These are phyloP conservation scores for Neoseiulus cucumeris DNA, from an alignment of 1,140 invertebrate genomes.

Conservation along the genomic window DNA sequence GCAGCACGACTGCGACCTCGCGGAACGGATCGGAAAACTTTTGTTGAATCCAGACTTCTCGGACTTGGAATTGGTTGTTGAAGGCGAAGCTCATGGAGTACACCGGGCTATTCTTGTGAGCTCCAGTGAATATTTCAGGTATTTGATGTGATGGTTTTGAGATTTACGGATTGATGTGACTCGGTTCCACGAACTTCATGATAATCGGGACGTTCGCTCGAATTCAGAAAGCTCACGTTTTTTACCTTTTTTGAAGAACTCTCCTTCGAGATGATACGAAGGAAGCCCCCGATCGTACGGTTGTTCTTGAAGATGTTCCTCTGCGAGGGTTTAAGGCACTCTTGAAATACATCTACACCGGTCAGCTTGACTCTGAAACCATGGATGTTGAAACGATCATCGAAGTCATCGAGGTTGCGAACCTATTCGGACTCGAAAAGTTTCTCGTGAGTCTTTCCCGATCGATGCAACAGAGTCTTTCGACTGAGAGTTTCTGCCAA, in stretches of 20 bases:
- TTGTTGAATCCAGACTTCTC: slow-evolving; percentile 70
- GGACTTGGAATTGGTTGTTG: slow-evolving; percentile 71
- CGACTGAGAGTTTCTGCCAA: slow-evolving; percentile 66
- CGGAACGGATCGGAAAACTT: slow-evolving; percentile 56
- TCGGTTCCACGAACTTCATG: too few relatives aligned
- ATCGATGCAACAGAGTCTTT: slow-evolving; percentile 66
- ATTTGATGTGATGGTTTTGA: too few relatives aligned
- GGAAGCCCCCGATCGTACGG: slow-evolving; percentile 58
- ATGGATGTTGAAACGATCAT: slow-evolving; percentile 50
- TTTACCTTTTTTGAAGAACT: slow-evolving; percentile 35
- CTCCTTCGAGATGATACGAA: slow-evolving; percentile 80
- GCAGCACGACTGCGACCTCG: slow-evolving; percentile 36
- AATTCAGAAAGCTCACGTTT: too few relatives aligned
- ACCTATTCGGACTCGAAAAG: slow-evolving; percentile 84
- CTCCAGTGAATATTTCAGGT: slow-evolving; percentile 81
- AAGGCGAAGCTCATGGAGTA: slow-evolving; percentile 52
- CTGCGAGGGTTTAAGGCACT: slow-evolving; percentile 69
- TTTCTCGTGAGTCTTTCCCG: slow-evolving; percentile 75
- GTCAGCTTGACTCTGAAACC: slow-evolving; percentile 53
- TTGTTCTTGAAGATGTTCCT: slow-evolving; percentile 64
- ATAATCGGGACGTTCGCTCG: too few relatives aligned
- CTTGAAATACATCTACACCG: slow-evolving; percentile 85
- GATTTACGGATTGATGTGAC: too few relatives aligned
- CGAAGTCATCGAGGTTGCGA: slow-evolving; percentile 66
- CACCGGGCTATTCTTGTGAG: slow-evolving; percentile 80